These are phyloP conservation scores for Drosophila obscura DNA, from an alignment of 1,140 invertebrate genomes.

Conservation along the genomic window DNA sequence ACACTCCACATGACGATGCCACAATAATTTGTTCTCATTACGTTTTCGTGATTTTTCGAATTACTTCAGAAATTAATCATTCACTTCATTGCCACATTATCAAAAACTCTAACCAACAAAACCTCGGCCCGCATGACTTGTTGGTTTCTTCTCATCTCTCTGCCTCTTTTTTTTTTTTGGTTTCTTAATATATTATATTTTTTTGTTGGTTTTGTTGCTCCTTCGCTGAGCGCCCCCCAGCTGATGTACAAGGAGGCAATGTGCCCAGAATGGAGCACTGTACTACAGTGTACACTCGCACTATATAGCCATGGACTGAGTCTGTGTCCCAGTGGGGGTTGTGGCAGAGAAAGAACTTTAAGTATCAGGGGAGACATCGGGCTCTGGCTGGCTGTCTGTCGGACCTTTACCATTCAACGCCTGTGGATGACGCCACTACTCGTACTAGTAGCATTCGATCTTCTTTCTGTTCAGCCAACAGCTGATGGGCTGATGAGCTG, in stretches of 20 bases:
- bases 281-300: too few relatives aligned
- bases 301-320: too few relatives aligned
- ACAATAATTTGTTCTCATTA: constrained; percentile 62
- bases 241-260: not conserved
- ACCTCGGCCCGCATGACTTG: constrained; percentile 56
- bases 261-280: too few relatives aligned
- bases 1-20: constrained; percentile 21
- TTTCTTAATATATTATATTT: constrained; percentile 23
- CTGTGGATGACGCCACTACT: constrained; percentile 23
- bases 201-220: constrained; percentile 23
- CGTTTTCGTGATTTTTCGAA: constrained; percentile 58
- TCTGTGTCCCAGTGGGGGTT: constrained; percentile 33
- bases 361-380: constrained; percentile 24
- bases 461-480: too few relatives aligned
- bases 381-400: too few relatives aligned
- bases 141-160: constrained; percentile 1
- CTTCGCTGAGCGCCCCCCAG: constrained; percentile 34
- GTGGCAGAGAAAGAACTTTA: constrained; percentile 16
- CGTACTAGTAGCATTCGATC: not conserved
- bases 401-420: constrained; percentile 14
- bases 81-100: constrained; percentile 68
- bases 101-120: constrained; percentile 6
- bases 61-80: constrained; percentile 71
- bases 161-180: too few relatives aligned
- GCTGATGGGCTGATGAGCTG: too few relatives aligned